Conservation (phyloP, 2,888 invertebrate species). For the Zygothrica quintamaculata region DNA sequence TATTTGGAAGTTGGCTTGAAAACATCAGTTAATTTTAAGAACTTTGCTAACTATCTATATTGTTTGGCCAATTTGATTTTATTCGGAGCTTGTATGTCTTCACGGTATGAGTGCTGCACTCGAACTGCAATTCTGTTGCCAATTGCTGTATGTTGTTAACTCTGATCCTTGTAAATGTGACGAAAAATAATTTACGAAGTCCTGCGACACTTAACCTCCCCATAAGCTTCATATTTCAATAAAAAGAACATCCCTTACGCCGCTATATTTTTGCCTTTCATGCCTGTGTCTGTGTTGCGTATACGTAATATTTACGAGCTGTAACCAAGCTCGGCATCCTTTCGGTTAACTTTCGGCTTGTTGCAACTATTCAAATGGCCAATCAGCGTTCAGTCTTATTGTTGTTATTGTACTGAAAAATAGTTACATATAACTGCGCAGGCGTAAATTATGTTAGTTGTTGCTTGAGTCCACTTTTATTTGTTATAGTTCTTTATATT, state of each 20-base stretch:
- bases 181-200: constrained; percentile 10
- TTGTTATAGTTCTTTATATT: background rate
- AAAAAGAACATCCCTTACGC: constrained; percentile 45
- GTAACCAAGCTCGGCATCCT: constrained; percentile 32
- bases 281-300: constrained; percentile 45
- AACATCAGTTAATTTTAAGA: too few relatives aligned
- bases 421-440: constrained; percentile 47
- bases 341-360: constrained; percentile 15
- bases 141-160: constrained; percentile 70
- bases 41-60: too few relatives aligned
- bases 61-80: constrained; percentile 3
- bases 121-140: constrained; percentile 81
- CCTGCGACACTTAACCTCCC: constrained; percentile 12
- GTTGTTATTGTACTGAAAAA: constrained; percentile 15
- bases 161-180: constrained; percentile 65
- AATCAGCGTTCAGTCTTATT: constrained; percentile 46
- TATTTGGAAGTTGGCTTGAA: constrained; percentile 2
- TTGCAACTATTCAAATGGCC: constrained; percentile 34
- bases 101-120: constrained; percentile 82
- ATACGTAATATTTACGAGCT: constrained; percentile 56
- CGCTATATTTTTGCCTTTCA: constrained; percentile 13
- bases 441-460: constrained; percentile 70
- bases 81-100: constrained; percentile 68
- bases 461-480: constrained; percentile 16
- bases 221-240: constrained; percentile 27